Evolutionary conservation across 2,888 invertebrate genomes (phyloP).

Genomic region (Cosmopolites sordidus): DNA sequence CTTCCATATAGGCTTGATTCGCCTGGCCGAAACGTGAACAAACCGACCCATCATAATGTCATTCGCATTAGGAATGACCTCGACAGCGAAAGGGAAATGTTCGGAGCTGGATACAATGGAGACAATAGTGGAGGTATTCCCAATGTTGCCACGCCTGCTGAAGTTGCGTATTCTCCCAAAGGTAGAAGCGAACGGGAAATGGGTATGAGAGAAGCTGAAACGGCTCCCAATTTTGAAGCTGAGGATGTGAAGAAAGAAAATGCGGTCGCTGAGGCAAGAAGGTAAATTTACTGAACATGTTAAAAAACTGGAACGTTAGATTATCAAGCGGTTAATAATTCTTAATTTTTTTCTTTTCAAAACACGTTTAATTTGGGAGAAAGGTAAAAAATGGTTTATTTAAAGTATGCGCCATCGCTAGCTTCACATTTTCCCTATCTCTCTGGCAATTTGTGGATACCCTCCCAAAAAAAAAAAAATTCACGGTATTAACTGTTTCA

Average conservation of each 20-base stretch:
- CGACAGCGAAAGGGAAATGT: constrained; percentile 45
- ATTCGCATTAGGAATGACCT: constrained; percentile 50
- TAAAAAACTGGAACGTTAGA: not conserved
- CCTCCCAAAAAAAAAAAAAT: too few species aligned
- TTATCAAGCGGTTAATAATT: too few species aligned
- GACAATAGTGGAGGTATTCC: constrained; percentile 17
- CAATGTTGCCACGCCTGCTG: constrained; percentile 8
- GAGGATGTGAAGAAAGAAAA: constrained; percentile 6
- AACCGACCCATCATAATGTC: constrained; percentile 51
- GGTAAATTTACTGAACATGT: constrained; percentile 9
- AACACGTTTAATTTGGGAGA: too few species aligned
- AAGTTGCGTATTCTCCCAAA: constrained; percentile 24
- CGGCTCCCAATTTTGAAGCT: constrained; percentile 21
- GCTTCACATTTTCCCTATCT: too few species aligned
- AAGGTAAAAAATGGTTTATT: too few species aligned
- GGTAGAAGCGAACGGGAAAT: constrained; percentile 26
- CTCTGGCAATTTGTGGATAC: too few species aligned
- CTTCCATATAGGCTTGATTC: constrained; percentile 35
- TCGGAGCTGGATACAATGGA: constrained; percentile 9
- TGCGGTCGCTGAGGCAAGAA: constrained; percentile 17
- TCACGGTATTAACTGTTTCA: too few species aligned
- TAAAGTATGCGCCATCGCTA: too few species aligned
- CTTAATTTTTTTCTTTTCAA: too few species aligned
- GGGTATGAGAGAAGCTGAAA: constrained; percentile 17
- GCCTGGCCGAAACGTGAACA: constrained; percentile 42